A percentile compares a stretch with the other conserved stretches of the same genome.
These are phyloP conservation scores for Melikaiella ostensackeni DNA, from an alignment of 2,888 invertebrate species.

Conservation along the genomic window DNA sequence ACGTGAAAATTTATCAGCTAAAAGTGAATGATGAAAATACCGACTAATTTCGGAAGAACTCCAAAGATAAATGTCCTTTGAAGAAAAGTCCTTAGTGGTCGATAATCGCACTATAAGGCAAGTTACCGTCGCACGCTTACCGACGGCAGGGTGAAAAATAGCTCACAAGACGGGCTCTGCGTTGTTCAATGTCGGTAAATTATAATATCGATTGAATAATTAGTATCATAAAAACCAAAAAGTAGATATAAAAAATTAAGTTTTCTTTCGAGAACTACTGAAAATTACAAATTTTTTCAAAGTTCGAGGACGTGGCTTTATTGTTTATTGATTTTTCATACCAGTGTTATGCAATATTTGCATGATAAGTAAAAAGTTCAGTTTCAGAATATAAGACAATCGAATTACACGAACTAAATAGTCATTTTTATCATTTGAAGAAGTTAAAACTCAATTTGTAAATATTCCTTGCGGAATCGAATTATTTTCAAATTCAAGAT, in stretches of 20 bases:
- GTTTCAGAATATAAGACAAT: background rate
- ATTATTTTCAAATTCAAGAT: background rate
- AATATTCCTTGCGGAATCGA: background rate
- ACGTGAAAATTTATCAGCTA: conserved; percentile 53
- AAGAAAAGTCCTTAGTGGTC: background rate
- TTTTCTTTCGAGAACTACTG: background rate
- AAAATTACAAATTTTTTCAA: background rate
- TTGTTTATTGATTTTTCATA: background rate
- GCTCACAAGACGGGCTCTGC: background rate
- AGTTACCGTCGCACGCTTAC: background rate
- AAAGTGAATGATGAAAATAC: background rate
- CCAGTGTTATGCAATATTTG: background rate
- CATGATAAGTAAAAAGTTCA: background rate
- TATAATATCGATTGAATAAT: background rate
- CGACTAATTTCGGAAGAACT: conserved; percentile 23
- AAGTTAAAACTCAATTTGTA: too few species aligned
- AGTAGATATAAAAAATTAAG: background rate
- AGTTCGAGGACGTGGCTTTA: background rate
- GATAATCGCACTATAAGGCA: background rate
- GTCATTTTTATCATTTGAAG: background rate
- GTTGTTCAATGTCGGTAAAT: background rate
- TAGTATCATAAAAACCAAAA: background rate
- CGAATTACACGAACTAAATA: background rate
- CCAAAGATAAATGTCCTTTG: background rate
- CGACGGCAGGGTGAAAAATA: background rate